Evolutionary conservation across 35 echinoderm and acorn worm species (phyloP).

Genomic region (Ophiothrix spiculata): DNA sequence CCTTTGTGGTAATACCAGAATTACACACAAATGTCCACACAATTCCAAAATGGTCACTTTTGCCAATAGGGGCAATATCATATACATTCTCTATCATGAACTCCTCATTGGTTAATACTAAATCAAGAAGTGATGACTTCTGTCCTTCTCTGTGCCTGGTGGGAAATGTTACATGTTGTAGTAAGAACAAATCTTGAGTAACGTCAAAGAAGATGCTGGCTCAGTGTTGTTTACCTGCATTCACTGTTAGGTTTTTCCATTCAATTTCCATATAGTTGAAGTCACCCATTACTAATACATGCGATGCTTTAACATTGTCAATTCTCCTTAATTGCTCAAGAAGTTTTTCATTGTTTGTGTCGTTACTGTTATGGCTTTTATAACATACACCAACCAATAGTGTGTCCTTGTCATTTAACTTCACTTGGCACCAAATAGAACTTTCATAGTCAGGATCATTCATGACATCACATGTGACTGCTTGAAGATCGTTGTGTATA

Average conservation of each 20-base stretch:
- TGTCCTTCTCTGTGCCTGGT: not conserved
- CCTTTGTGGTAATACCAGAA: not conserved
- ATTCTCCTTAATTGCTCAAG: not conserved
- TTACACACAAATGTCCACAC: slow-evolving; percentile 9
- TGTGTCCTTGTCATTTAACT: slow-evolving; percentile 1
- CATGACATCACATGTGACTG: not conserved
- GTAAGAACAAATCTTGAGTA: not conserved
- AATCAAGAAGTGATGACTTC: not conserved
- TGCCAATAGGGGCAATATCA: not conserved
- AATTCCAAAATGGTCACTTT: slow-evolving; percentile 14
- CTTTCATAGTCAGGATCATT: not conserved
- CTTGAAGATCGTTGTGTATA: not conserved
- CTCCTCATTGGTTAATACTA: not conserved
- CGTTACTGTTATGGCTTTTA: not conserved
- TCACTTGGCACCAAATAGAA: slow-evolving; percentile 14
- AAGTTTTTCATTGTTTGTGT: not conserved
- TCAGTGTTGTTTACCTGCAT: not conserved
- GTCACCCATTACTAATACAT: not conserved
- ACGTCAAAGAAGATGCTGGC: not conserved
- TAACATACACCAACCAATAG: not conserved
- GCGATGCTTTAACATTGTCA: not conserved
- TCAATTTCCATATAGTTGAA: not conserved
- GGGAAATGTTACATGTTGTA: slow-evolving; percentile 3
- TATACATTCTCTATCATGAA: not conserved
- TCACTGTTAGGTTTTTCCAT: not conserved